Conservation (phyloP, 2,113 vertebrate genomes). For the Pitta sordida region DNA sequence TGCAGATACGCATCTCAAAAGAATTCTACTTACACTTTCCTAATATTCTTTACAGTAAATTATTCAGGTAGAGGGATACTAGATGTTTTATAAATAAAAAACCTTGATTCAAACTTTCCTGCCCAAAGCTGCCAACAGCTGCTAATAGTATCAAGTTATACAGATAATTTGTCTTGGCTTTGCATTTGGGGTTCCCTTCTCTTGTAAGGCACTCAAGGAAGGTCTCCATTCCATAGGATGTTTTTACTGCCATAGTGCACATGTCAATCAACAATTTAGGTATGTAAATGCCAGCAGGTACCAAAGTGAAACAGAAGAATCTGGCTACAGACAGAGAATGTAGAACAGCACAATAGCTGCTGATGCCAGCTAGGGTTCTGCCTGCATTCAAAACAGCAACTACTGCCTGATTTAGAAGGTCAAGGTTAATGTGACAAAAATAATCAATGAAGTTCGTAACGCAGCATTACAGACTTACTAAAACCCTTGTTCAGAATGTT, state of each 20-base stretch:
- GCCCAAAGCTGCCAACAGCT: background rate
- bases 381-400: background rate
- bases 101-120: too few species aligned
- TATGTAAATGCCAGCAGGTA: background rate
- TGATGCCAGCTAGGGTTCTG: background rate
- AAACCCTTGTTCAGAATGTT: background rate
- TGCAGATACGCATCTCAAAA: background rate
- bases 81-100: background rate
- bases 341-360: background rate
- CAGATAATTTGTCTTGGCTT: background rate
- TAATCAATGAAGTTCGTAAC: conserved; percentile 16
- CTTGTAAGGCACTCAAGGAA: background rate
- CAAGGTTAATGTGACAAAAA: conserved; percentile 54
- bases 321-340: background rate
- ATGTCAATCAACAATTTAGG: background rate
- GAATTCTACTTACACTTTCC: background rate
- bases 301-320: background rate
- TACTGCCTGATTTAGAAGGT: conserved; percentile 1
- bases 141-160: background rate
- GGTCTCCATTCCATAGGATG: background rate
- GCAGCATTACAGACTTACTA: background rate
- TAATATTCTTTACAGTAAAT: background rate
- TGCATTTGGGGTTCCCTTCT: background rate
- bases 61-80: background rate
- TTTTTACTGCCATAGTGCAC: background rate